Evolutionary conservation across 2,888 invertebrate species (phyloP).

Genomic region (Lamellibrachia satsuma): DNA sequence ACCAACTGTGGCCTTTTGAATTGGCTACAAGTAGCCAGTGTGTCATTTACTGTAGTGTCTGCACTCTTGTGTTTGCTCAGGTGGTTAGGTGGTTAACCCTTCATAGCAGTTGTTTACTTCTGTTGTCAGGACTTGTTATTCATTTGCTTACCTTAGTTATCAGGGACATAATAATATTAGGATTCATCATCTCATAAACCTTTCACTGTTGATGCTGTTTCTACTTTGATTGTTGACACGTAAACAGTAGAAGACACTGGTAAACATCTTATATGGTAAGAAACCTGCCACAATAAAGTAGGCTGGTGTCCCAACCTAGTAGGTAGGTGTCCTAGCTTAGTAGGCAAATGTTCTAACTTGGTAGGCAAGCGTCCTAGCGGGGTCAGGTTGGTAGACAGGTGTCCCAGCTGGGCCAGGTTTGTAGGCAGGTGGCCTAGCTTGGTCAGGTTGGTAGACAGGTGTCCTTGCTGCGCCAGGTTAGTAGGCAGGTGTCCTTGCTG

Average conservation of each 20-base stretch:
- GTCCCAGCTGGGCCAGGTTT: no score
- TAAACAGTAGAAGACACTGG: not conserved
- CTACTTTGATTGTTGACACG: not conserved
- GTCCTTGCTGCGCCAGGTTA: no score
- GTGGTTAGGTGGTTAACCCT: not conserved
- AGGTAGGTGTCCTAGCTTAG: not conserved
- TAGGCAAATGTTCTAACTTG: not conserved
- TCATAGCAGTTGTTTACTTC: not conserved
- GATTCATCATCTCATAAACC: not conserved
- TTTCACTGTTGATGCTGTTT: not conserved
- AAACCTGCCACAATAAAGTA: not conserved
- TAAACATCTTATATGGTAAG: not conserved
- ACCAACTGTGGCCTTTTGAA: not conserved
- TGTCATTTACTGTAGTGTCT: not conserved
- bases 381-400: not conserved
- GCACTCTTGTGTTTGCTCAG: not conserved
- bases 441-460: no score
- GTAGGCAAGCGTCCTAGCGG: not conserved
- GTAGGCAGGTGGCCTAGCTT: no score
- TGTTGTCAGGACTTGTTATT: not conserved
- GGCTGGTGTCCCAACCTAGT: not conserved
- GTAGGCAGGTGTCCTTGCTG: no score
- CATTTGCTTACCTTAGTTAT: not conserved
- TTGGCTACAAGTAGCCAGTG: not conserved
- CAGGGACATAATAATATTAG: not conserved